Conservation (phyloP, 2,113 vertebrate species). For the Sylvilagus bachmani region DNA sequence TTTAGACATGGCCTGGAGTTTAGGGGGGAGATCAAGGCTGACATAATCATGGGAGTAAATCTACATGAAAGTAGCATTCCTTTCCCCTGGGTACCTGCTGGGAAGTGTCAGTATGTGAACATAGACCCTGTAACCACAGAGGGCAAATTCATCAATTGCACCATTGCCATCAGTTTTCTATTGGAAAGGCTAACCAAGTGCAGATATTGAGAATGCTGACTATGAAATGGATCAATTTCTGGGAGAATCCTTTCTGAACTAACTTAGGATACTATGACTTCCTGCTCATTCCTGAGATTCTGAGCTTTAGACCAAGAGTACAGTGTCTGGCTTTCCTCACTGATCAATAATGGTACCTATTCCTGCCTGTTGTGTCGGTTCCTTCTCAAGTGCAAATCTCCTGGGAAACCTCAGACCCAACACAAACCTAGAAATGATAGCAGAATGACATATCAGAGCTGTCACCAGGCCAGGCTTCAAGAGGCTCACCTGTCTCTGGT, state of each 20-base stretch:
- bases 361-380: background rate
- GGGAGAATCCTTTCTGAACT: background rate
- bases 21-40: background rate
- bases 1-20: background rate
- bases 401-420: background rate
- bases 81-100: background rate
- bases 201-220: background rate
- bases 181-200: background rate
- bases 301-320: background rate
- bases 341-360: background rate
- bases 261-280: background rate
- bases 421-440: slow-evolving; percentile 59
- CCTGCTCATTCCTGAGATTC: background rate
- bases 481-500: slow-evolving; percentile 40
- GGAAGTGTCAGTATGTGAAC: background rate
- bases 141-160: background rate
- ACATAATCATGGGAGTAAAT: background rate
- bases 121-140: background rate
- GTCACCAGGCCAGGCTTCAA: slow-evolving; percentile 23
- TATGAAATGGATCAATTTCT: background rate
- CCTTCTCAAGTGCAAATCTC: slow-evolving; percentile 36
- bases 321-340: background rate
- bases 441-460: background rate
- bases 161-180: background rate
- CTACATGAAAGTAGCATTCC: background rate